phyloP scores from a whole-genome alignment of 2,113 vertebrate species.

The Rhadina sibilatrix region DNA sequence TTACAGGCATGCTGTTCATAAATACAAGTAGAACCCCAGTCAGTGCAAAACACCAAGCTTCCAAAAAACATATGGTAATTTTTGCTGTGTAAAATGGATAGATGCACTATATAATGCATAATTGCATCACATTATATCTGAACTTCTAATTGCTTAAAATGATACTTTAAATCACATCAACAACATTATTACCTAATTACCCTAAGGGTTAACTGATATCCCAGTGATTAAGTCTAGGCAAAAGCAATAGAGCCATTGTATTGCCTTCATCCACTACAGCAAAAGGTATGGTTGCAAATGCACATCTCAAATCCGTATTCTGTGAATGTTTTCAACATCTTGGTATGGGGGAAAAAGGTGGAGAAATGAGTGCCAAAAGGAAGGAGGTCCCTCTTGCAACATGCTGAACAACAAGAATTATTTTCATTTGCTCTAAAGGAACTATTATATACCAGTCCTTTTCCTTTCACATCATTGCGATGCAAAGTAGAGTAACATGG shows the following conservation, averaged over 20 bases:
- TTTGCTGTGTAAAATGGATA: conserved; percentile 25
- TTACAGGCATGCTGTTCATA: conserved; percentile 5
- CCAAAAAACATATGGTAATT: neutral
- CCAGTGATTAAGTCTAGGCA: conserved; percentile 10
- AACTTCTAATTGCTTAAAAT: conserved; percentile 62
- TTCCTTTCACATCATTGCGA: neutral
- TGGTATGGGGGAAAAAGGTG: neutral
- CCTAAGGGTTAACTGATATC: conserved; percentile 60
- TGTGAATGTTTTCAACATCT: neutral
- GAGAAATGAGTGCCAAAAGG: neutral
- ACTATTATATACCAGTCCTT: neutral
- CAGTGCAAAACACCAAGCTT: conserved; percentile 1
- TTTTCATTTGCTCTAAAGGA: neutral
- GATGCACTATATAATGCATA: conserved; percentile 48
- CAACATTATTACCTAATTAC: conserved; percentile 54
- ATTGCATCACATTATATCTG: conserved; percentile 42
- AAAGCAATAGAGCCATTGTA: neutral
- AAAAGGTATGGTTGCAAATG: neutral
- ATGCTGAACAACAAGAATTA: neutral
- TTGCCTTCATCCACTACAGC: neutral
- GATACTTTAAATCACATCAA: conserved; percentile 45
- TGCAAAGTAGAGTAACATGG: neutral
- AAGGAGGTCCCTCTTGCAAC: neutral
- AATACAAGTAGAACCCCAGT: conserved; percentile 14
- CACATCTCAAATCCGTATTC: neutral